Percentiles rank a stretch among this genome's conserved stretches.
Evolutionary conservation across 2,888 invertebrate genomes (phyloP).

Genomic region (Sinelater perroti): DNA sequence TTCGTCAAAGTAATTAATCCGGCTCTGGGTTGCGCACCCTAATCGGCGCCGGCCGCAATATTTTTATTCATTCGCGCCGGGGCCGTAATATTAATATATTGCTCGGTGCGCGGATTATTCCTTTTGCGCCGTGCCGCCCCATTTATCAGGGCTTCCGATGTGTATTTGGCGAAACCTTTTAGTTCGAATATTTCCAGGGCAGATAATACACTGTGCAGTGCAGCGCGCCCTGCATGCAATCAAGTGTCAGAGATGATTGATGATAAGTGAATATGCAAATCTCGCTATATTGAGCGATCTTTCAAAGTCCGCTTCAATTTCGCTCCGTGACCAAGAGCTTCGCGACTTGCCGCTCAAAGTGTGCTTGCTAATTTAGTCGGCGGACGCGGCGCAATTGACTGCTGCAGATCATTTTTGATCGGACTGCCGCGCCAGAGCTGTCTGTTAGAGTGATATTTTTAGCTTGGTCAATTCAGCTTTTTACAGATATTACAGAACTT

Average conservation of each 20-base stretch:
- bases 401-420: too few relatives aligned
- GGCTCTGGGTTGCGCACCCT: too few relatives aligned
- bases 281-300: conserved; percentile 26
- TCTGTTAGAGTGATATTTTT: too few relatives aligned
- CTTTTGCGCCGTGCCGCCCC: neutral
- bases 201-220: conserved; percentile 16
- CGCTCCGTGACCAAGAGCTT: conserved; percentile 12
- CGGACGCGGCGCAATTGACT: too few relatives aligned
- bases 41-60: neutral
- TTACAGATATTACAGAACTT: too few relatives aligned
- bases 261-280: conserved; percentile 36
- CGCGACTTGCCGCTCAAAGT: conserved; percentile 5
- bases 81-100: conserved; percentile 4
- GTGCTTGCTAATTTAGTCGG: conserved; percentile 24
- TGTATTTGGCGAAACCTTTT: conserved; percentile 13
- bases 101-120: conserved; percentile 1
- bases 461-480: too few relatives aligned
- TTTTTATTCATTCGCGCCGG: neutral
- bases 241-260: conserved; percentile 34
- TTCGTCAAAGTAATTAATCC: too few relatives aligned
- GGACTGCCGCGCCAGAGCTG: too few relatives aligned
- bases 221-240: conserved; percentile 23
- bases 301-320: conserved; percentile 18
- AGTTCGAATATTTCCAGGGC: conserved; percentile 7
- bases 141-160: conserved; percentile 5